phyloP scores from a whole-genome alignment of 2,888 invertebrate species.

The Leptodirus hochenwartii region DNA sequence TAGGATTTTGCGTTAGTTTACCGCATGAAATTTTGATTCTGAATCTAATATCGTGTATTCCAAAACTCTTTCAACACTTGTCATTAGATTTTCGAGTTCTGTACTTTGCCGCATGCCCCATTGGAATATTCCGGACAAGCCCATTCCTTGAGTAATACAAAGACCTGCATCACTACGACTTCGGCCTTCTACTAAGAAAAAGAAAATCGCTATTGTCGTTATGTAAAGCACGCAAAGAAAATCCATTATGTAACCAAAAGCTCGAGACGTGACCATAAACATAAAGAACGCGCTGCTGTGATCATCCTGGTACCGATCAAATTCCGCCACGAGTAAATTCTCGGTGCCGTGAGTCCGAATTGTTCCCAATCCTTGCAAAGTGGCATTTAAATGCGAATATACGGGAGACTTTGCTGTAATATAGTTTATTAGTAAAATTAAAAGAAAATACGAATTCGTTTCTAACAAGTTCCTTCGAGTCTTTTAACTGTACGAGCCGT shows the following conservation, averaged over 20 bases:
- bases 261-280: conserved; percentile 40
- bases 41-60: conserved; percentile 38
- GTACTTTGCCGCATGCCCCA: conserved; percentile 55
- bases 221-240: conserved; percentile 46
- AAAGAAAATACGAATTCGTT: background rate
- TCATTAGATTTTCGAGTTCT: conserved; percentile 42
- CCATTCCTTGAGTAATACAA: conserved; percentile 33
- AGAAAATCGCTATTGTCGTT: conserved; percentile 44
- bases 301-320: conserved; percentile 35
- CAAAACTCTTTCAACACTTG: conserved; percentile 45
- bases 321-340: conserved; percentile 35
- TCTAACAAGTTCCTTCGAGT: conserved; percentile 14
- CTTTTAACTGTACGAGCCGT: conserved; percentile 12
- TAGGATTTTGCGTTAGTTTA: conserved; percentile 11
- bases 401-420: conserved; percentile 30
- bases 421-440: conserved; percentile 3
- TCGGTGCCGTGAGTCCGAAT: conserved; percentile 49
- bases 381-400: conserved; percentile 52
- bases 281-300: conserved; percentile 58
- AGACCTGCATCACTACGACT: conserved; percentile 26
- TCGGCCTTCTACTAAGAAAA: conserved; percentile 28
- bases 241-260: conserved; percentile 59
- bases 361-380: conserved; percentile 53
- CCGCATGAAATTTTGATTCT: conserved; percentile 24
- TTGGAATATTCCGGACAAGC: conserved; percentile 31